phyloP scores from a whole-genome alignment of 1,140 invertebrate species.

The Berghia stephanieae region DNA sequence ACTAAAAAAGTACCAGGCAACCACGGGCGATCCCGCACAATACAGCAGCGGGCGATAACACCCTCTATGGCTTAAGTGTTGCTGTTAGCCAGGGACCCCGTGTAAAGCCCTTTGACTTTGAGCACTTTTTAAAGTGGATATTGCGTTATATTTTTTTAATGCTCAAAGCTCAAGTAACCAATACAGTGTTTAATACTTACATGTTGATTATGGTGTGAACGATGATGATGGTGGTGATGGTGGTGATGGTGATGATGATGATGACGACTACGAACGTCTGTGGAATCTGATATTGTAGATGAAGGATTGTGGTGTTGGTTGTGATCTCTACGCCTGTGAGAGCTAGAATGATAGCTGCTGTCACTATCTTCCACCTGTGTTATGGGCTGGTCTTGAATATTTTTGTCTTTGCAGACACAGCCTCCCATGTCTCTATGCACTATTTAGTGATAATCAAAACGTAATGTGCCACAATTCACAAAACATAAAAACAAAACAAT shows the following conservation, averaged over 20 bases:
- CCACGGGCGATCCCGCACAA: neutral
- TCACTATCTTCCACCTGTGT: slow-evolving; percentile 25
- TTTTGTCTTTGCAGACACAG: slow-evolving; percentile 57
- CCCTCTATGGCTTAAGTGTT: too few species aligned
- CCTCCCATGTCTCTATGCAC: slow-evolving; percentile 54
- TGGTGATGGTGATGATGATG: slow-evolving; percentile 12
- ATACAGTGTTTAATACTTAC: slow-evolving; percentile 5
- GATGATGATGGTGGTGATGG: too few species aligned
- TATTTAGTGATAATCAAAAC: too few species aligned
- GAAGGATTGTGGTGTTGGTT: slow-evolving; percentile 6
- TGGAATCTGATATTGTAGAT: neutral
- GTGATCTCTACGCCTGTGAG: slow-evolving; percentile 14
- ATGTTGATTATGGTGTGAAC: slow-evolving; percentile 25
- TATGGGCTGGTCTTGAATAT: slow-evolving; percentile 29
- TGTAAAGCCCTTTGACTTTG: too few species aligned
- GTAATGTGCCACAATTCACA: too few species aligned
- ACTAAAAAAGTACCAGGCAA: slow-evolving; percentile 8
- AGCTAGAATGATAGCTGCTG: slow-evolving; percentile 27
- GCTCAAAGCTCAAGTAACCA: too few species aligned
- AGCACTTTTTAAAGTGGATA: too few species aligned
- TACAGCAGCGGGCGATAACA: slow-evolving; percentile 25
- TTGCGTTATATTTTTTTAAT: too few species aligned
- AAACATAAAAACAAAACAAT: too few species aligned
- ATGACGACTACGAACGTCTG: neutral
- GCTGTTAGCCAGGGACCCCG: too few species aligned